Evolutionary conservation across 2,797 vertebrate species (phyloP).

Genomic region (Notamacropus eugenii): DNA sequence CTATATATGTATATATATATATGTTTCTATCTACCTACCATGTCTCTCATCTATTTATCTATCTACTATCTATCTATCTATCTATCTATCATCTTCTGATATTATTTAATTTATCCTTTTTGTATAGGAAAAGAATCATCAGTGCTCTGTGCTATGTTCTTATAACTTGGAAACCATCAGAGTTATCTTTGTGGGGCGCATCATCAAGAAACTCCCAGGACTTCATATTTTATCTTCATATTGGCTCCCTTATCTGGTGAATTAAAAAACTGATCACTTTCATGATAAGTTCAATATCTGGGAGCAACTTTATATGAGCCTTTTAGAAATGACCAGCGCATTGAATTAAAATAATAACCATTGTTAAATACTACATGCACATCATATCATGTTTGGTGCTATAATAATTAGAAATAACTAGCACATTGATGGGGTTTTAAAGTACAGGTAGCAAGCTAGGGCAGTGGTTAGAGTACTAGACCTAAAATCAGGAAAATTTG

Average conservation of each 20-base stretch:
- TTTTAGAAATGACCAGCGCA: not conserved
- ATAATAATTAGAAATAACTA: not conserved
- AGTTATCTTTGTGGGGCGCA: not conserved
- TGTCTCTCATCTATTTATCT: too few relatives aligned
- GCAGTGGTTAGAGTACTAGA: not conserved
- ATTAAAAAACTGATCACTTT: slow-evolving; percentile 23
- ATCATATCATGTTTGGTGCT: not conserved
- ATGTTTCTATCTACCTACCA: too few relatives aligned
- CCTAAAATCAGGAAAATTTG: not conserved
- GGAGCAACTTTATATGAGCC: not conserved
- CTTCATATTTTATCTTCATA: slow-evolving; percentile 41
- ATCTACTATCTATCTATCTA: too few relatives aligned
- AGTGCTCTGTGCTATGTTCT: not conserved
- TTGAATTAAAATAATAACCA: not conserved
- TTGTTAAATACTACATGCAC: not conserved
- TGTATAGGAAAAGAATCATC: not conserved
- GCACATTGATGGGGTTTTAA: not conserved
- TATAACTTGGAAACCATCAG: not conserved
- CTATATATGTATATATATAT: too few relatives aligned
- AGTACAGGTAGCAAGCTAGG: not conserved
- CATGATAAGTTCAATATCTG: not conserved
- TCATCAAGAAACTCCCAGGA: not conserved
- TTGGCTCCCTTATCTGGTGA: not conserved
- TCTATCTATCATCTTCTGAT: not conserved
- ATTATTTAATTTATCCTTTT: not conserved